Percentiles rank a stretch among this genome's conserved stretches.
These are phyloP conservation scores for Onychomys torridus DNA, from an alignment of 2,797 vertebrate genomes.

Conservation along the genomic window DNA sequence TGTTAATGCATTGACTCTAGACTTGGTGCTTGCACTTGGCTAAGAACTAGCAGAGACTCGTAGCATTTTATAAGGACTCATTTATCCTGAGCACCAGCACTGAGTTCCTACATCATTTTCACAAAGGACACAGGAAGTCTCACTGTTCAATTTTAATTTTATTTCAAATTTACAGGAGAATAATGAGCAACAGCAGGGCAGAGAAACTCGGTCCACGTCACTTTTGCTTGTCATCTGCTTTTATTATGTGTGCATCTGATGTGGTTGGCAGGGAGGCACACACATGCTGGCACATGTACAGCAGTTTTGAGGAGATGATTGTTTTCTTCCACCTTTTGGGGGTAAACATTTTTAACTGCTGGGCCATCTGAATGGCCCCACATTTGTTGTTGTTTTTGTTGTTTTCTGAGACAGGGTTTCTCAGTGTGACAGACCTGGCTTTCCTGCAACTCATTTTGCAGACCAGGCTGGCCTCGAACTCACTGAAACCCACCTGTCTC, in stretches of 20 bases:
- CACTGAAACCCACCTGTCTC: not conserved
- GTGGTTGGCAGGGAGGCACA: not conserved
- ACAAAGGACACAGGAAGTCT: not conserved
- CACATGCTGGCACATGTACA: too few species aligned
- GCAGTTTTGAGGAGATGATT: accelerated
- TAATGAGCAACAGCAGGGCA: not conserved
- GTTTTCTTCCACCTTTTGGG: not conserved
- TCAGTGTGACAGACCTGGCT: not conserved
- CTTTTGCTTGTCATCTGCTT: not conserved
- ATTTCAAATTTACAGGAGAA: not conserved
- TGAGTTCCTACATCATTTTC: not conserved
- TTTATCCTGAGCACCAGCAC: not conserved
- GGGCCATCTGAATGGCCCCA: not conserved
- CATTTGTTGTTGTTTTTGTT: too few species aligned
- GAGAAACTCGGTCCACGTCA: not conserved
- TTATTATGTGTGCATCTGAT: too few species aligned
- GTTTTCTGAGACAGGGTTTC: not conserved
- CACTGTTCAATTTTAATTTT: not conserved
- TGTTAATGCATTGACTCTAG: not conserved
- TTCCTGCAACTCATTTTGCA: not conserved
- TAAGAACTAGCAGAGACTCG: not conserved
- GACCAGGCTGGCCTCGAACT: too few species aligned
- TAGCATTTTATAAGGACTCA: conserved; percentile 27
- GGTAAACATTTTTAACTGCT: not conserved
- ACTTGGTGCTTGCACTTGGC: not conserved